A percentile compares a stretch with the other conserved stretches of the same genome.
Conservation (phyloP, 2,113 vertebrate species). For the Forbesichthys agassizii region DNA sequence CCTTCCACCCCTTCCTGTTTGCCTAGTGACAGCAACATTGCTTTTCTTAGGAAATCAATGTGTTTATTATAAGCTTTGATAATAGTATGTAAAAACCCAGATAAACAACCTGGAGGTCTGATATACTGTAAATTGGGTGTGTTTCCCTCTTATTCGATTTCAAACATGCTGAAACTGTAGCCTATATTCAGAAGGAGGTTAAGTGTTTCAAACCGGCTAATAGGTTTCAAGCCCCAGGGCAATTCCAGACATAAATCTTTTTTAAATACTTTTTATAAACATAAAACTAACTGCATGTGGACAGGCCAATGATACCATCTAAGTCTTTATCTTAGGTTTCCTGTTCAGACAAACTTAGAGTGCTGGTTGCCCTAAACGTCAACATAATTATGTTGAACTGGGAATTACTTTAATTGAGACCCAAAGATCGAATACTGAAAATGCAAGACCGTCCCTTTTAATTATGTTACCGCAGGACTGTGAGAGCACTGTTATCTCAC, state of each 20-base stretch:
- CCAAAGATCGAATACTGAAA: slow-evolving; percentile 51
- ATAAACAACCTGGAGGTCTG: slow-evolving; percentile 23
- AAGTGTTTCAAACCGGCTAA: too few relatives aligned
- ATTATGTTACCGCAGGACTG: too few relatives aligned
- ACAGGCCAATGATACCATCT: slow-evolving; percentile 24
- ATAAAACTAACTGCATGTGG: background rate
- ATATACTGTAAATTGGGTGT: background rate
- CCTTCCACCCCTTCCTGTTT: background rate
- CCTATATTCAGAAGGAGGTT: too few relatives aligned
- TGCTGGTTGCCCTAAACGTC: slow-evolving; percentile 52
- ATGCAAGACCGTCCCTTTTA: too few relatives aligned
- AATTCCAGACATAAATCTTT: background rate
- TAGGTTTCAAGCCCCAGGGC: background rate
- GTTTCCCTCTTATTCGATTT: slow-evolving; percentile 10
- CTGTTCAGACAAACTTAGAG: slow-evolving; percentile 37
- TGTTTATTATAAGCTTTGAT: slow-evolving; percentile 45
- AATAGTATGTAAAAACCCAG: slow-evolving; percentile 43
- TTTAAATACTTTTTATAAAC: background rate
- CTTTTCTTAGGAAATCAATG: slow-evolving; percentile 61
- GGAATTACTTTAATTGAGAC: slow-evolving; percentile 68
- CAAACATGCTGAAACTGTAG: background rate
- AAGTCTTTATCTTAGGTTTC: slow-evolving; percentile 42
- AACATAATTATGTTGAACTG: slow-evolving; percentile 67
- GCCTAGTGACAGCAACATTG: slow-evolving; percentile 18
- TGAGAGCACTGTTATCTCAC: too few relatives aligned